Evolutionary conservation across 2,113 vertebrate species (phyloP).

Genomic region (Pelecanus crispus): DNA sequence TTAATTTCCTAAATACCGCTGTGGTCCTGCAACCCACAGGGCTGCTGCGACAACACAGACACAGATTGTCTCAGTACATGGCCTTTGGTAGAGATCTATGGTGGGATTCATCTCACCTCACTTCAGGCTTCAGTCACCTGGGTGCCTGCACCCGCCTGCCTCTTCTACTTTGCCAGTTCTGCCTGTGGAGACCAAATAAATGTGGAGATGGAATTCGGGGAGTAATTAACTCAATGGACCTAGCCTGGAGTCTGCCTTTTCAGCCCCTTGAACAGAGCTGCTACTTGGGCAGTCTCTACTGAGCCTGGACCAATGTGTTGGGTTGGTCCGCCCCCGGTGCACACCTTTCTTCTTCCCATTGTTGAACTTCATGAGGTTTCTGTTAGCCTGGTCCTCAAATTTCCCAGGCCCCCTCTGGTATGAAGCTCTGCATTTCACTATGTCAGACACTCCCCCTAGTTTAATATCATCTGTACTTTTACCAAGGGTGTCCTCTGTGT

Average conservation of each 20-base stretch:
- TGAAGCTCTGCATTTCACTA: neutral
- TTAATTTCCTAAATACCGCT: neutral
- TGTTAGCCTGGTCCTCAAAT: neutral
- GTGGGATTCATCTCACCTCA: neutral
- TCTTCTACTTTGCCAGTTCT: too few species aligned
- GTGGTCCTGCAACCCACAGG: neutral
- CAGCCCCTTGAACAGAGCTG: neutral
- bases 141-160: neutral
- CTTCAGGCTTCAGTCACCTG: neutral
- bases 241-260: neutral
- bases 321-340: neutral
- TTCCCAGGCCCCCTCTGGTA: neutral
- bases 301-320: neutral
- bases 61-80: accelerated
- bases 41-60: neutral
- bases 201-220: neutral
- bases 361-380: neutral
- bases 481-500: neutral
- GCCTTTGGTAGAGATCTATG: neutral
- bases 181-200: neutral
- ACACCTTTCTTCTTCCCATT: neutral
- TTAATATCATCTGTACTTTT: neutral
- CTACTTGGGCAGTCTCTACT: neutral
- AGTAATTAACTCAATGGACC: neutral
- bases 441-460: neutral